Conservation (phyloP, 2,888 invertebrate genomes). For the Lomographa bimaculata region DNA sequence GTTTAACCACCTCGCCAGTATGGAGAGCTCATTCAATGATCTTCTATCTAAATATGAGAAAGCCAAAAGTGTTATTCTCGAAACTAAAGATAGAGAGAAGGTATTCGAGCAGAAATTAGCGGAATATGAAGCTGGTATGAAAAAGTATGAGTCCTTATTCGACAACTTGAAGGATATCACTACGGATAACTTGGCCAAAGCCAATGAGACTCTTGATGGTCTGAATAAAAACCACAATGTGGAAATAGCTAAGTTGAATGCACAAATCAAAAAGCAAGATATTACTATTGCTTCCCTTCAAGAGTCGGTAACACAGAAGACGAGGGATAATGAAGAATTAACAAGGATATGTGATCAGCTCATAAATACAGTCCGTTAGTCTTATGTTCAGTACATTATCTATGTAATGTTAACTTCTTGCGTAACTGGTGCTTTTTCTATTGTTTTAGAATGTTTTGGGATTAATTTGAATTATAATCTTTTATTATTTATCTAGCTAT, state of each 20-base stretch:
- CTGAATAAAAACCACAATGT: slow-evolving; percentile 88
- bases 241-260: slow-evolving; percentile 92
- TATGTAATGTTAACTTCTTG: slow-evolving; percentile 17
- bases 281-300: slow-evolving; percentile 92
- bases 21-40: slow-evolving; percentile 86
- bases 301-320: slow-evolving; percentile 92
- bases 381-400: slow-evolving; percentile 1
- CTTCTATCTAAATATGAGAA: slow-evolving; percentile 85
- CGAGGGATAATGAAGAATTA: slow-evolving; percentile 93
- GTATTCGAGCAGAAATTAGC: slow-evolving; percentile 86
- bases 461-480: slow-evolving; percentile 9
- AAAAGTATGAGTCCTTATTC: slow-evolving; percentile 91
- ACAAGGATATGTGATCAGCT: slow-evolving; percentile 97
- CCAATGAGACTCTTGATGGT: slow-evolving; percentile 91
- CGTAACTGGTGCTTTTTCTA: slow-evolving; percentile 33
- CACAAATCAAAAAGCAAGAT: slow-evolving; percentile 94
- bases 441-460: slow-evolving; percentile 24
- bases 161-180: slow-evolving; percentile 93
- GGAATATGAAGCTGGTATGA: slow-evolving; percentile 87
- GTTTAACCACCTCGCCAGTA: slow-evolving; percentile 81
- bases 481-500: slow-evolving; percentile 10
- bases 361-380: slow-evolving; percentile 83
- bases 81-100: slow-evolving; percentile 85
- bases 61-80: slow-evolving; percentile 81
- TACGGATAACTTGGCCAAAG: slow-evolving; percentile 88